Percentiles rank a stretch among this genome's conserved stretches.
Evolutionary conservation across 1,140 invertebrate species (phyloP).

Genomic region (Conus betulinus): DNA sequence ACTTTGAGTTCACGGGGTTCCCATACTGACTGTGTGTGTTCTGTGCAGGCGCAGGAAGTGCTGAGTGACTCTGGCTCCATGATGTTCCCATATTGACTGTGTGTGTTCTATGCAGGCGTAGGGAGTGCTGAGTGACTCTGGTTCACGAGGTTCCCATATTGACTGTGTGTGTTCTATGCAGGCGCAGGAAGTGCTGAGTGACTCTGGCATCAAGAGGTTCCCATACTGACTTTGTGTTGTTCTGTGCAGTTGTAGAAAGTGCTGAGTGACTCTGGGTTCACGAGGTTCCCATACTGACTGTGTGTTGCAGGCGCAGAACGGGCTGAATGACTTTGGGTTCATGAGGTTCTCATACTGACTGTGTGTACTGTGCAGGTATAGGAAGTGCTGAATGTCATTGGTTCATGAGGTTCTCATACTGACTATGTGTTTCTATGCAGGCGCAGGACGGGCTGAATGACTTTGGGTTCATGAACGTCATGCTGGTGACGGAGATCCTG

Average conservation of each 20-base stretch:
- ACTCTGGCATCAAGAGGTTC: background rate
- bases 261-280: background rate
- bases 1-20: too few relatives aligned
- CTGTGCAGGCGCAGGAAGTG: too few relatives aligned
- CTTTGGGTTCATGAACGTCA: background rate
- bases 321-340: background rate
- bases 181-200: background rate
- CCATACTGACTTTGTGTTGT: too few relatives aligned
- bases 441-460: background rate
- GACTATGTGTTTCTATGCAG: background rate
- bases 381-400: too few relatives aligned
- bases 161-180: too few relatives aligned
- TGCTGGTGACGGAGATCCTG: slow-evolving; percentile 14
- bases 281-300: background rate
- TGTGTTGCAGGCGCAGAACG: background rate
- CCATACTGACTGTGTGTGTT: too few relatives aligned
- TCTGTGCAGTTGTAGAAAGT: background rate
- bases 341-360: background rate
- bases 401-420: too few relatives aligned
- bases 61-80: too few relatives aligned
- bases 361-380: too few relatives aligned
- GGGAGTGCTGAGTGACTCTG: too few relatives aligned
- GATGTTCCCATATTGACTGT: background rate
- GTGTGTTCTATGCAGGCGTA: background rate
- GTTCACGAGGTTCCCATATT: too few relatives aligned